Evolutionary conservation across 2,888 invertebrate genomes (phyloP).

Genomic region (Hartigia nigra): DNA sequence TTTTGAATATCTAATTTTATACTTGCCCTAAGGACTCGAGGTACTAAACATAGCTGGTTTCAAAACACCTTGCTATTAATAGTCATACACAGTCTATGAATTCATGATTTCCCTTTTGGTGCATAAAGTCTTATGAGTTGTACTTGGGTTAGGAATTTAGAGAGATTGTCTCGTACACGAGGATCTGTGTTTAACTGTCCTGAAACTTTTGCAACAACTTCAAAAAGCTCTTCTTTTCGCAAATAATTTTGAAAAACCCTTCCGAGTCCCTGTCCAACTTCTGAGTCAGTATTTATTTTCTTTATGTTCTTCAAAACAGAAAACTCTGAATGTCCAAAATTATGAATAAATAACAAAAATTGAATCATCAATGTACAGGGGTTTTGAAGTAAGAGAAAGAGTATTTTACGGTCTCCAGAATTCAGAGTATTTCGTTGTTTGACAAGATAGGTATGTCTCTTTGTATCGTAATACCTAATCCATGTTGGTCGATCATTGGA

Average conservation of each 20-base stretch:
- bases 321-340: not conserved
- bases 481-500: not conserved
- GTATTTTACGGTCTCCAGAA: not conserved
- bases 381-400: not conserved
- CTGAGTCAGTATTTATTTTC: not conserved
- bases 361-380: not conserved
- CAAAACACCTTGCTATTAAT: slow-evolving; percentile 23
- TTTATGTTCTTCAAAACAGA: not conserved
- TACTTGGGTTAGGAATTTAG: not conserved
- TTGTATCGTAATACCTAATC: not conserved
- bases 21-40: slow-evolving; percentile 14
- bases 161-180: not conserved
- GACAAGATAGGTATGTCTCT: no score
- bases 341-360: not conserved
- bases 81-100: not conserved
- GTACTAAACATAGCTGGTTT: slow-evolving; percentile 8
- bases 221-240: not conserved
- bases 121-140: not conserved
- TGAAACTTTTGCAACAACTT: not conserved
- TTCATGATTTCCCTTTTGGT: not conserved
- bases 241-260: not conserved
- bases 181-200: not conserved
- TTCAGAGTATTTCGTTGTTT: not conserved
- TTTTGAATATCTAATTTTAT: slow-evolving; percentile 7
- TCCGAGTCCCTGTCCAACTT: not conserved